phyloP scores from a whole-genome alignment of 1,140 invertebrate species.

The Drosophila arawakana region DNA sequence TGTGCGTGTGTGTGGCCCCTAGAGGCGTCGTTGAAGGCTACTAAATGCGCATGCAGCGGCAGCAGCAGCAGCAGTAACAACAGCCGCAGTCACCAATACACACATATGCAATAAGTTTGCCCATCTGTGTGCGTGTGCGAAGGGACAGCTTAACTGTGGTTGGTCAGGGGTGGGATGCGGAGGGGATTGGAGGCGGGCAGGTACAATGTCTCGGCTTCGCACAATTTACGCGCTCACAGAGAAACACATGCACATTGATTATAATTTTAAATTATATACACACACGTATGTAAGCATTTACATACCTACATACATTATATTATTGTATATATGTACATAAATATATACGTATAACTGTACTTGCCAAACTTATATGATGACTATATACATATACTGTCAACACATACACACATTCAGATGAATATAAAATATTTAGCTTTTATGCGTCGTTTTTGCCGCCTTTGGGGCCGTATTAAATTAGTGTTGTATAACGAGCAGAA shows the following conservation, averaged over 20 bases:
- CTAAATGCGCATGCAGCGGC: slow-evolving; percentile 77
- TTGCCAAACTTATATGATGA: slow-evolving; percentile 45
- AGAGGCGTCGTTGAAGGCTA: slow-evolving; percentile 76
- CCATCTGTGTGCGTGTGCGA: slow-evolving; percentile 52
- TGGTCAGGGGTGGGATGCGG: neutral
- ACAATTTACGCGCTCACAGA: slow-evolving; percentile 70
- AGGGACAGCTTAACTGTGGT: slow-evolving; percentile 64
- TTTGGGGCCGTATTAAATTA: slow-evolving; percentile 68
- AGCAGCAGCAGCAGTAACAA: slow-evolving; percentile 20
- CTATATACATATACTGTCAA: slow-evolving; percentile 44
- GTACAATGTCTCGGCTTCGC: slow-evolving; percentile 73
- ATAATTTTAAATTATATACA: slow-evolving; percentile 80
- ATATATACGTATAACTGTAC: slow-evolving; percentile 40
- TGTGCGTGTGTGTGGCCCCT: slow-evolving; percentile 46
- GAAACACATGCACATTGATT: slow-evolving; percentile 75
- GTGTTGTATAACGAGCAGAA: slow-evolving; percentile 60
- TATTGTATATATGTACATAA: slow-evolving; percentile 50
- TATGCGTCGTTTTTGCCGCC: slow-evolving; percentile 65
- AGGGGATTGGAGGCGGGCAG: slow-evolving; percentile 40
- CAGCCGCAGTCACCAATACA: slow-evolving; percentile 61
- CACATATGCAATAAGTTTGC: slow-evolving; percentile 58
- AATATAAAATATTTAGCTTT: slow-evolving; percentile 73
- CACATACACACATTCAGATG: slow-evolving; percentile 42
- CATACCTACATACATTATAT: slow-evolving; percentile 31
- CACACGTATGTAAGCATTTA: slow-evolving; percentile 34